phyloP scores from a whole-genome alignment of 2,113 vertebrate species.

The Elanoides forficatus region DNA sequence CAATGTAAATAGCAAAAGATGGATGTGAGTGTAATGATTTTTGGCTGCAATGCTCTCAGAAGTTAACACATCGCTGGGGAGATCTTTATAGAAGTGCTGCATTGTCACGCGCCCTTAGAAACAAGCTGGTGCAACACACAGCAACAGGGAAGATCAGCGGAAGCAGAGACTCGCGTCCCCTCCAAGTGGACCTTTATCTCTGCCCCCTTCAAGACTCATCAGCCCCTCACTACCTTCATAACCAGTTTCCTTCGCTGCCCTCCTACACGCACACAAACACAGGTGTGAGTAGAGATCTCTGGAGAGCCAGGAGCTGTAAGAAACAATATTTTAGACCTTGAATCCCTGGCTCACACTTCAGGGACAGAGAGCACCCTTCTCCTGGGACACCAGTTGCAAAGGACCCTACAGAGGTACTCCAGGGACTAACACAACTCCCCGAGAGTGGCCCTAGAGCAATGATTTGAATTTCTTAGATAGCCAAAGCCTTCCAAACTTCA shows the following conservation, averaged over 20 bases:
- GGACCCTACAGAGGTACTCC: too few species aligned
- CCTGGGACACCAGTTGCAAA: background rate
- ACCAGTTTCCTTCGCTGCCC: rapidly evolving
- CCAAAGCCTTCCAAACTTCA: background rate
- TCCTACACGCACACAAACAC: background rate
- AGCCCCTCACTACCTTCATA: background rate
- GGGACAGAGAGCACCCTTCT: background rate
- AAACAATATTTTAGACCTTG: rapidly evolving
- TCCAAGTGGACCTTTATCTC: background rate
- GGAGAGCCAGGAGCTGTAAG: background rate
- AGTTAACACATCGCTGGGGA: rapidly evolving
- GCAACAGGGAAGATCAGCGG: rapidly evolving
- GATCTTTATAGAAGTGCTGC: background rate
- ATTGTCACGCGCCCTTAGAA: background rate
- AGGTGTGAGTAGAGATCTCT: background rate
- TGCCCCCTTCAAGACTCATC: background rate
- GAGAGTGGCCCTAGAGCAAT: rapidly evolving
- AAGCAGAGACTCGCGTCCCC: background rate
- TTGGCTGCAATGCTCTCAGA: background rate
- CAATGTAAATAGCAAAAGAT: background rate
- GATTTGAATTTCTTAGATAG: background rate
- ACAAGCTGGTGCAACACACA: background rate
- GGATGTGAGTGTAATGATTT: background rate
- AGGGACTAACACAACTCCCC: background rate
- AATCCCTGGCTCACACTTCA: background rate